A percentile compares a stretch with the other conserved stretches of the same genome.
Conservation (phyloP, 2,797 vertebrate genomes). For the Phrynocephalus vlangalii region DNA sequence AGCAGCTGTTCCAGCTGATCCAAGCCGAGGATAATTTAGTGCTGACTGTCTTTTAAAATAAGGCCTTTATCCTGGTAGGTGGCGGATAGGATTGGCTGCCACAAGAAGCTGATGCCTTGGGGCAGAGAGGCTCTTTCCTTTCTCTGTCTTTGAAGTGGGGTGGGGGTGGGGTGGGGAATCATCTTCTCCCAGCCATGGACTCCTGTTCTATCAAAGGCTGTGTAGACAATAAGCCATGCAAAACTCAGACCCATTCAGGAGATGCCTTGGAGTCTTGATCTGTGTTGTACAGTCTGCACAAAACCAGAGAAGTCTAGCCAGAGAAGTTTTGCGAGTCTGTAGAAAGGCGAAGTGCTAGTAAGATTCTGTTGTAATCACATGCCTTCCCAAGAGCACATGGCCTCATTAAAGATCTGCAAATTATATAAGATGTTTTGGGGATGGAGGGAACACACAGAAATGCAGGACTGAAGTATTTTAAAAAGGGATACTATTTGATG, state of each 20-base stretch:
- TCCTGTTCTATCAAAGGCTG: background rate
- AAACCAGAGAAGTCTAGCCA: background rate
- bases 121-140: slow-evolving; percentile 33
- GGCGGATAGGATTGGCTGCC: background rate
- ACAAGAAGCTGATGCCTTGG: slow-evolving; percentile 18
- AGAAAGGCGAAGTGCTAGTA: slow-evolving; percentile 5
- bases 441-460: background rate
- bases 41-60: slow-evolving; percentile 6
- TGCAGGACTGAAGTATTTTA: background rate
- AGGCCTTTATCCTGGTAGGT: slow-evolving; percentile 30
- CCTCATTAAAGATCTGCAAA: background rate
- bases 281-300: background rate
- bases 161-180: background rate
- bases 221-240: background rate
- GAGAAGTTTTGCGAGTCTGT: background rate
- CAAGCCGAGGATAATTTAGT: background rate
- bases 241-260: background rate
- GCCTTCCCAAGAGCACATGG: background rate
- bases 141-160: slow-evolving; percentile 16
- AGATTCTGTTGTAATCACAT: background rate
- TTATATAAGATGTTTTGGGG: background rate
- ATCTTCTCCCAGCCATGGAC: background rate
- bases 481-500: background rate
- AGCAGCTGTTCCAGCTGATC: background rate
- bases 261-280: background rate